These are phyloP conservation scores for Pollenia labialis DNA, from an alignment of 2,888 invertebrate species.

Conservation along the genomic window DNA sequence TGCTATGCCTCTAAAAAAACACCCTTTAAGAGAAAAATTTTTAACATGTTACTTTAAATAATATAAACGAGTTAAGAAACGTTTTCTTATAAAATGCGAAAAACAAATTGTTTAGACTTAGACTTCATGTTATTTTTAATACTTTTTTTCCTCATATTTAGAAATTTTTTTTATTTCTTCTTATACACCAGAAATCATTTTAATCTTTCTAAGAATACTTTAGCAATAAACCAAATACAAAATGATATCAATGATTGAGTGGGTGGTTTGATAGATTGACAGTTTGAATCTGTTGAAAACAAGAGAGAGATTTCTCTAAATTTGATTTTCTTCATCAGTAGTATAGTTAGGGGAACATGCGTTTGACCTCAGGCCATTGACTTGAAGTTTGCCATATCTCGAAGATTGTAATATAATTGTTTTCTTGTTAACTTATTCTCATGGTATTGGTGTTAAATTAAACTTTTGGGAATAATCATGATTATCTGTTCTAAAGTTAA, in stretches of 20 bases:
- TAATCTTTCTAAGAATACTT: not conserved
- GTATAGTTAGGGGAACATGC: slow-evolving; percentile 33
- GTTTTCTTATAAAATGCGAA: not conserved
- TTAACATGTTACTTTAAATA: not conserved
- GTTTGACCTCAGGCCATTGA: slow-evolving; percentile 74
- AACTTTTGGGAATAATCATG: slow-evolving; percentile 70
- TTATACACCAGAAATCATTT: slow-evolving; percentile 6
- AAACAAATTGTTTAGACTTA: slow-evolving; percentile 6
- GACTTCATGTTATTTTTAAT: not conserved
- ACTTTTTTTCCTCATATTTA: not conserved
- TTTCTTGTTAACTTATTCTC: slow-evolving; percentile 39
- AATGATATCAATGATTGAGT: slow-evolving; percentile 74
- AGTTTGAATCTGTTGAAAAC: slow-evolving; percentile 80
- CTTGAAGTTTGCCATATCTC: slow-evolving; percentile 61
- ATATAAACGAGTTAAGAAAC: slow-evolving; percentile 37
- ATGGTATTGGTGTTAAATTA: slow-evolving; percentile 56
- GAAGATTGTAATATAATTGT: slow-evolving; percentile 24
- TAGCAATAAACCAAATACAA: slow-evolving; percentile 39
- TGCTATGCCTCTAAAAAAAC: too few relatives aligned
- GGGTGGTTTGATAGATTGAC: slow-evolving; percentile 80
- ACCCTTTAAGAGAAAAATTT: slow-evolving; percentile 4
- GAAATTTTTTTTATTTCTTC: not conserved
- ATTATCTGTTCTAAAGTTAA: slow-evolving; percentile 60
- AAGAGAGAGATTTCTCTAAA: slow-evolving; percentile 76
- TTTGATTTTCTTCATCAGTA: slow-evolving; percentile 38